Evolutionary conservation across 1,140 invertebrate genomes (phyloP).

Genomic region (Ceratoteleas bidentatus): DNA sequence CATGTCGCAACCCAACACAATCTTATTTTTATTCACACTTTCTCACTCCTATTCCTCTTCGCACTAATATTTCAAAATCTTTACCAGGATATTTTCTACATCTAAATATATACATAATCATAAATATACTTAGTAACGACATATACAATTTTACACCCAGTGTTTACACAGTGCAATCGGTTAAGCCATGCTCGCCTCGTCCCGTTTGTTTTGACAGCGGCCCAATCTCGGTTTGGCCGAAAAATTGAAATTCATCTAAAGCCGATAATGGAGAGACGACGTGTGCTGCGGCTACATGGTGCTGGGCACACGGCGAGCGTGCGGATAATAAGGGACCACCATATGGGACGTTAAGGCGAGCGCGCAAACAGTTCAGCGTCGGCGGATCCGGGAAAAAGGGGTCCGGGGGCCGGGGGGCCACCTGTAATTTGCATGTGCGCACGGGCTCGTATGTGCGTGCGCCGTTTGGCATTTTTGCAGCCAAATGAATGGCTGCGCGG

Average conservation of each 20-base stretch:
- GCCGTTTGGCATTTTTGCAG: conserved; percentile 35
- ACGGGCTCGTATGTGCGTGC: conserved; percentile 43
- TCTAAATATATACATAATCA: no score
- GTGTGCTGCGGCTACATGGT: conserved; percentile 18
- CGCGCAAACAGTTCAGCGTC: conserved; percentile 43
- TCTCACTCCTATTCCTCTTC: no score
- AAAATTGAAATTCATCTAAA: conserved; percentile 17
- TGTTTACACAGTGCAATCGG: no score
- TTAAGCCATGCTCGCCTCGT: no score
- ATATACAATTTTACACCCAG: no score
- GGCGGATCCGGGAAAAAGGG: conserved; percentile 19
- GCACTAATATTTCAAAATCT: no score
- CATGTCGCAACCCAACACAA: no score
- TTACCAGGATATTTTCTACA: no score
- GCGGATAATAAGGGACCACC: conserved; percentile 74
- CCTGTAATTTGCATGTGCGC: conserved; percentile 73
- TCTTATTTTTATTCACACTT: no score
- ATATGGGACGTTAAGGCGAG: conserved; percentile 68
- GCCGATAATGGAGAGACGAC: conserved; percentile 29
- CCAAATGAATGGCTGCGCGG: conserved; percentile 40
- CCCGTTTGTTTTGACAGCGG: no score
- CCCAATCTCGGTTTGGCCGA: no score
- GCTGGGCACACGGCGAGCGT: conserved; percentile 48
- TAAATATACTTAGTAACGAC: no score
- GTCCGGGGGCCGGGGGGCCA: conserved; percentile 20